Conservation (phyloP, 2,113 vertebrate genomes). For the Antechinus stuartii region DNA sequence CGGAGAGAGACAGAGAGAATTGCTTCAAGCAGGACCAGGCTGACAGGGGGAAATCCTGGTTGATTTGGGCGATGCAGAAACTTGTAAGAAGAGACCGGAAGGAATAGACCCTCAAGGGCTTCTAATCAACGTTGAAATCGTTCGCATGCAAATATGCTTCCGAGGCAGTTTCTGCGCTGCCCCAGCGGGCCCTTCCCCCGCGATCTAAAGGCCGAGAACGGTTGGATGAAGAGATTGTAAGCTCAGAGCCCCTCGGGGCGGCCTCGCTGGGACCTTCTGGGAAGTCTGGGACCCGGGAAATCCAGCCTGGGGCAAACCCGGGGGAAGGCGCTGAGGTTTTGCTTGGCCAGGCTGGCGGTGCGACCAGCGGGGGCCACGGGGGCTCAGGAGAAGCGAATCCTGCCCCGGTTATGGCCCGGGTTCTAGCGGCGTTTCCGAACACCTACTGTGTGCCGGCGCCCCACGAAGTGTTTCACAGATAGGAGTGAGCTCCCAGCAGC, state of each 20-base stretch:
- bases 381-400: background rate
- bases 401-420: too few relatives aligned
- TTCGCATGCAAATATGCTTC: conserved; percentile 23
- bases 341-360: background rate
- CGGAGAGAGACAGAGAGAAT: too few relatives aligned
- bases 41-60: background rate
- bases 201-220: background rate
- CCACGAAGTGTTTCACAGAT: background rate
- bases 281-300: background rate
- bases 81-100: conserved; percentile 61
- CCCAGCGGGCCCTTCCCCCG: background rate
- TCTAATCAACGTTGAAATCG: conserved; percentile 63
- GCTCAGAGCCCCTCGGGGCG: background rate
- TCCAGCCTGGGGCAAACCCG: background rate
- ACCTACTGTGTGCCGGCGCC: background rate
- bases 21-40: background rate
- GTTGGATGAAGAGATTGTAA: background rate
- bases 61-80: background rate
- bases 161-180: conserved; percentile 34
- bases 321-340: background rate
- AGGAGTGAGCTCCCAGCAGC: background rate
- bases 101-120: conserved; percentile 63
- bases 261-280: background rate
- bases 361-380: background rate
- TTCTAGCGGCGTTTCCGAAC: background rate